These are phyloP conservation scores for Xyrauchen texanus DNA, from an alignment of 2,113 vertebrate species.

Conservation along the genomic window DNA sequence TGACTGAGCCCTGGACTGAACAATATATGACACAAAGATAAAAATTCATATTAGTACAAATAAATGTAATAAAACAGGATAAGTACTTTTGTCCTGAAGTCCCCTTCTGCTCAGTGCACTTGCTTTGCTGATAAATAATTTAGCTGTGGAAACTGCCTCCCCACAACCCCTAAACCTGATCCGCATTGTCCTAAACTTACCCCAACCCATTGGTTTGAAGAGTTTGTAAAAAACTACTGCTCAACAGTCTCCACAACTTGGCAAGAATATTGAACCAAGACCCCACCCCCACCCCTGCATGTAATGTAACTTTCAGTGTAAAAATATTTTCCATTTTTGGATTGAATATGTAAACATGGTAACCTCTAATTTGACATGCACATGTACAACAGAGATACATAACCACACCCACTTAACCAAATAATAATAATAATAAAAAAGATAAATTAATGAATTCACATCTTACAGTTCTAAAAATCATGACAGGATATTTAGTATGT, in stretches of 20 bases:
- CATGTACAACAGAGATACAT: constrained; percentile 27
- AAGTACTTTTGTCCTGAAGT: constrained; percentile 73
- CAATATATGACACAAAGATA: constrained; percentile 34
- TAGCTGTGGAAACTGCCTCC: constrained; percentile 49
- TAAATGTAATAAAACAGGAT: constrained; percentile 56
- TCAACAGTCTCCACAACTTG: constrained; percentile 41
- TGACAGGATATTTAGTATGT: constrained; percentile 11
- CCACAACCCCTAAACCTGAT: constrained; percentile 43
- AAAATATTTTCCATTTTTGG: constrained; percentile 53
- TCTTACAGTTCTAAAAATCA: constrained; percentile 31
- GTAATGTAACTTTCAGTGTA: constrained; percentile 59
- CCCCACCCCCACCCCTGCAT: constrained; percentile 25
- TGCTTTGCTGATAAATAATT: constrained; percentile 70
- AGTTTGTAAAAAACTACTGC: constrained; percentile 48
- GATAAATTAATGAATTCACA: not conserved
- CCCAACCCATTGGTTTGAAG: constrained; percentile 15
- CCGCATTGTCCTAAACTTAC: constrained; percentile 20
- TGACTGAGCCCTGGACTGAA: constrained; percentile 42
- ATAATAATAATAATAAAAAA: constrained; percentile 4
- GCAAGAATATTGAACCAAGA: constrained; percentile 25
- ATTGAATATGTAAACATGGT: constrained; percentile 55
- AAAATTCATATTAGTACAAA: constrained; percentile 54
- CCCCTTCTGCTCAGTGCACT: constrained; percentile 72
- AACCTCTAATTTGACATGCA: constrained; percentile 58
- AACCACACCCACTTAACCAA: constrained; percentile 37